These are phyloP conservation scores for Apostichopus leukothele DNA, from an alignment of 53 echinoderm and acorn worm species.

Conservation along the genomic window DNA sequence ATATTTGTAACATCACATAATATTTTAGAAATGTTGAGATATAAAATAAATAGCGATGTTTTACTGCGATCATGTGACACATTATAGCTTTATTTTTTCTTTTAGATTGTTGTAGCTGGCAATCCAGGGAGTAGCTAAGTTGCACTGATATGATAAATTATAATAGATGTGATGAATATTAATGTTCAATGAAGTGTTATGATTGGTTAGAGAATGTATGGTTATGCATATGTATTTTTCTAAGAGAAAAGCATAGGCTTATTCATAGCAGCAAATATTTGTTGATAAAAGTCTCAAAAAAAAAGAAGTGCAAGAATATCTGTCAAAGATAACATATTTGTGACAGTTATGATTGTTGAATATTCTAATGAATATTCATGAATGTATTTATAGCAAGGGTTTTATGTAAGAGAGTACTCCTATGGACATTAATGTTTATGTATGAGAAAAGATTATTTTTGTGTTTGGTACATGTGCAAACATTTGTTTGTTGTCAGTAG, in stretches of 20 bases:
- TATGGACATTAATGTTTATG: constrained; percentile 13
- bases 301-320: background rate
- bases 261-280: background rate
- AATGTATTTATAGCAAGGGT: background rate
- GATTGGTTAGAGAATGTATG: background rate
- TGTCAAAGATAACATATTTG: background rate
- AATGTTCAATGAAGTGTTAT: background rate
- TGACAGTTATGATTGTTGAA: background rate
- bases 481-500: constrained; percentile 33
- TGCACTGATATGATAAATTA: background rate
- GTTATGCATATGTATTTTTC: background rate
- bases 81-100: too few relatives aligned
- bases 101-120: too few relatives aligned
- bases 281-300: background rate
- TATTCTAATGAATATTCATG: constrained; percentile 14
- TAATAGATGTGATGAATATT: constrained; percentile 14
- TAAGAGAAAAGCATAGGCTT: background rate
- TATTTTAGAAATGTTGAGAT: too few relatives aligned
- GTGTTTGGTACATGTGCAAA: background rate
- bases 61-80: too few relatives aligned
- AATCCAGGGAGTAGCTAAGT: background rate
- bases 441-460: background rate
- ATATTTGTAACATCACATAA: too few relatives aligned
- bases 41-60: too few relatives aligned
- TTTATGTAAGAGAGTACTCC: background rate